These are phyloP conservation scores for Psilopsiagon aymara DNA, from an alignment of 2,113 vertebrate species.

Conservation along the genomic window DNA sequence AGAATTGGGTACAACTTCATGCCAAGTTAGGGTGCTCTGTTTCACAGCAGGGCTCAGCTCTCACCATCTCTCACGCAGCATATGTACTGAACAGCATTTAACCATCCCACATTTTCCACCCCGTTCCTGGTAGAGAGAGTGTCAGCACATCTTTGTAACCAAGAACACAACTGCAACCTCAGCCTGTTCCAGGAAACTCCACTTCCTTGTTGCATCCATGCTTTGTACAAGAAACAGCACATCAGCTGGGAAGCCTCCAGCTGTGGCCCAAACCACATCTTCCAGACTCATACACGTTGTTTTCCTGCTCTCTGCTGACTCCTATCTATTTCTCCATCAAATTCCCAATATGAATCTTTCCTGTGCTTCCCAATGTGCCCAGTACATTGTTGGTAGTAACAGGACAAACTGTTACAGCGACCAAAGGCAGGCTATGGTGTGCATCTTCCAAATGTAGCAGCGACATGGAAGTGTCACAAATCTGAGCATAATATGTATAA, in stretches of 20 bases:
- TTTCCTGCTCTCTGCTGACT: background rate
- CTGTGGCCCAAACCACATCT: background rate
- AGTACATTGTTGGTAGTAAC: background rate
- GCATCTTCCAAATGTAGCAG: background rate
- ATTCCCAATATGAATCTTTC: background rate
- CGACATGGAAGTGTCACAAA: background rate
- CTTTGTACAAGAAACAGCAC: background rate
- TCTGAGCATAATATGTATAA: background rate
- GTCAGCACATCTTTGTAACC: background rate
- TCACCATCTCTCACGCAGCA: background rate
- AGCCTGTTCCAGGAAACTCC: background rate
- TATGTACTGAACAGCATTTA: rapidly evolving
- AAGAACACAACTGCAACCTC: background rate
- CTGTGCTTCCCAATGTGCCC: background rate
- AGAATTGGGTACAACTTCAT: background rate
- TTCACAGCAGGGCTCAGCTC: background rate
- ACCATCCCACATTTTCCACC: background rate
- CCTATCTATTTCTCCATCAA: background rate
- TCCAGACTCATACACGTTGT: background rate
- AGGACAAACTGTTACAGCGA: background rate
- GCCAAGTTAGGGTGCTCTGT: too few species aligned
- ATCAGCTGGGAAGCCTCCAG: background rate
- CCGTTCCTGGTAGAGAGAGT: background rate
- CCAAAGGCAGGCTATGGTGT: background rate
- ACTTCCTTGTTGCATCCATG: background rate